These are phyloP conservation scores for Atherinomorus stipes DNA, from an alignment of 2,113 vertebrate genomes.

Conservation along the genomic window DNA sequence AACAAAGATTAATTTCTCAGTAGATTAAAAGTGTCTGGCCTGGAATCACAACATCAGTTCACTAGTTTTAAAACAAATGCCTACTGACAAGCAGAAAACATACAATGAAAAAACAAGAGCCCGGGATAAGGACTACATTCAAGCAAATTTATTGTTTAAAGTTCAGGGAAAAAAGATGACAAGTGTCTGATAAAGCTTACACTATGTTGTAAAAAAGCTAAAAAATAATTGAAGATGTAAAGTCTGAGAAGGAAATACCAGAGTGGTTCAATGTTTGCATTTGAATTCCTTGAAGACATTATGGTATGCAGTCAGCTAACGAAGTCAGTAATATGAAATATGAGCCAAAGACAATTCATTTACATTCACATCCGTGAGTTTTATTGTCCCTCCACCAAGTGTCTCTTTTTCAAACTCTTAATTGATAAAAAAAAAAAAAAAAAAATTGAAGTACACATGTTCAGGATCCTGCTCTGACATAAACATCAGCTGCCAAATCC, in stretches of 20 bases:
- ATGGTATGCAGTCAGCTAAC: too few species aligned
- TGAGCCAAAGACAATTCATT: neutral
- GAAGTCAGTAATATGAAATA: neutral
- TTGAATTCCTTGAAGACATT: too few species aligned
- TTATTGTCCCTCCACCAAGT: constrained; percentile 63
- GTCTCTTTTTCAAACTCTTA: constrained; percentile 31
- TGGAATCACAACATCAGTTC: too few species aligned
- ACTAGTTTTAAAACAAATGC: neutral
- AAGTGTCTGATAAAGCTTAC: too few species aligned
- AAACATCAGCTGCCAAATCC: constrained; percentile 39
- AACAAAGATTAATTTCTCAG: neutral
- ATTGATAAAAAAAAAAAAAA: constrained; percentile 82
- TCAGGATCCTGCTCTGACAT: constrained; percentile 45
- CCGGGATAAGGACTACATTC: too few species aligned
- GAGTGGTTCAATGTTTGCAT: too few species aligned
- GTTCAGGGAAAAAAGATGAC: too few species aligned
- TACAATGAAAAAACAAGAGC: neutral
- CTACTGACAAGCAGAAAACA: neutral
- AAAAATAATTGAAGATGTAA: neutral
- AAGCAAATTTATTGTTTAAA: neutral
- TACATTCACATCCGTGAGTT: constrained; percentile 70
- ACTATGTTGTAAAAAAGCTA: neutral
- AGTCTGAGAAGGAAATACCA: too few species aligned
- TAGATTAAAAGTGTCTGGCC: neutral
- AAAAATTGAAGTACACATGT: constrained; percentile 76